phyloP scores from a whole-genome alignment of 2,888 invertebrate genomes.

The Amphipyra berbera region DNA sequence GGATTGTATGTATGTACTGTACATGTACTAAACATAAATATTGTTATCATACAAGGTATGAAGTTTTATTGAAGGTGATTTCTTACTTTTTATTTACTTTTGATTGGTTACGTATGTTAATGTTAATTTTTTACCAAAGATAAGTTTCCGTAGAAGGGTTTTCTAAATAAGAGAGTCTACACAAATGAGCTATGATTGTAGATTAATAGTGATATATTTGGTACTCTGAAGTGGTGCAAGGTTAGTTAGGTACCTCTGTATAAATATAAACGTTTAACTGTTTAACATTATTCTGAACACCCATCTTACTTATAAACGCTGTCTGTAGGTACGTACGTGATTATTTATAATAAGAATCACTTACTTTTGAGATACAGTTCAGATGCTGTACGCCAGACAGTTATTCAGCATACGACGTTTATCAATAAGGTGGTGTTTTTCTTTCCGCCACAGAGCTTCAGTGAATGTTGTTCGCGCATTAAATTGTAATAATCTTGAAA shows the following conservation, averaged over 20 bases:
- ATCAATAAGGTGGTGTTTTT: slow-evolving; percentile 57
- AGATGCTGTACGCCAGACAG: slow-evolving; percentile 1
- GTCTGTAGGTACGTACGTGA: slow-evolving; percentile 22
- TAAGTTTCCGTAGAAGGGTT: slow-evolving; percentile 79
- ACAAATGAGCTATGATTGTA: slow-evolving; percentile 71
- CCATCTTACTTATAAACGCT: slow-evolving; percentile 35
- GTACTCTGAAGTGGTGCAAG: slow-evolving; percentile 85
- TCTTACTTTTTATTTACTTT: slow-evolving; percentile 72
- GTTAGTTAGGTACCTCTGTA: slow-evolving; percentile 80
- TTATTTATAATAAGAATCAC: slow-evolving; percentile 24
- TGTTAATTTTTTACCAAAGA: slow-evolving; percentile 85
- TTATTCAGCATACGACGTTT: slow-evolving; percentile 41
- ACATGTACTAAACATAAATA: slow-evolving; percentile 80
- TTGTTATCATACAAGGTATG: slow-evolving; percentile 90
- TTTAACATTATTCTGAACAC: slow-evolving; percentile 64
- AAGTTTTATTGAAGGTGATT: slow-evolving; percentile 74
- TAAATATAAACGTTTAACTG: slow-evolving; percentile 71
- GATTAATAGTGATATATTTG: slow-evolving; percentile 75
- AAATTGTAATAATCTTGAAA: slow-evolving; percentile 55
- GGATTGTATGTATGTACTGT: slow-evolving; percentile 78
- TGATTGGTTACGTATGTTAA: slow-evolving; percentile 77
- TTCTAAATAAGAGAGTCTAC: slow-evolving; percentile 67
- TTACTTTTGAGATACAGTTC: slow-evolving; percentile 1
- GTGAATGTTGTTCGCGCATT: slow-evolving; percentile 76
- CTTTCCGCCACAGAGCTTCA: slow-evolving; percentile 79